Percentiles rank a stretch among this genome's conserved stretches.
phyloP scores from a whole-genome alignment of 92 coral and sea anemone genomes.

The Heteractis magnifica region DNA sequence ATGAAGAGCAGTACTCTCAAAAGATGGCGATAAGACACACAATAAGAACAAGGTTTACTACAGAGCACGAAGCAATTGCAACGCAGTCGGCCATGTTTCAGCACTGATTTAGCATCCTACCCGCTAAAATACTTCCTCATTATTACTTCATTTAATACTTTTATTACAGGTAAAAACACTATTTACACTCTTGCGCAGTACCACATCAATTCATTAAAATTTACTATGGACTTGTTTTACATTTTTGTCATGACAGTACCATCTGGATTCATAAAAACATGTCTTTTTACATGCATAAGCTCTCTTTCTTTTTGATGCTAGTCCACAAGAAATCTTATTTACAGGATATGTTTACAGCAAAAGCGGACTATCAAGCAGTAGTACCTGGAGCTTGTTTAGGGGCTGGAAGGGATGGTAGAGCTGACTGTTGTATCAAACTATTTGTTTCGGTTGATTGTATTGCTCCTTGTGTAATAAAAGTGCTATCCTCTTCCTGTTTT shows the following conservation, averaged over 20 bases:
- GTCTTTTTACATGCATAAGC: background rate
- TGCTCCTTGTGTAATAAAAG: conserved; percentile 77
- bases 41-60: too few relatives aligned
- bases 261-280: background rate
- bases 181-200: background rate
- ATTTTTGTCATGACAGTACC: background rate
- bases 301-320: background rate
- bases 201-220: background rate
- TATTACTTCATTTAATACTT: too few relatives aligned
- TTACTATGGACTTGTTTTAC: too few relatives aligned
- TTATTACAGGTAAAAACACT: background rate
- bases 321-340: background rate
- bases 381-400: conserved; percentile 7
- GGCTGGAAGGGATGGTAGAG: conserved; percentile 22
- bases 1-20: too few relatives aligned
- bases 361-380: background rate
- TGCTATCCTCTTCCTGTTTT: conserved; percentile 48
- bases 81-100: too few relatives aligned
- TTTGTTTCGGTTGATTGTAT: conserved; percentile 17
- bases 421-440: conserved; percentile 3
- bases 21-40: too few relatives aligned
- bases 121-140: too few relatives aligned
- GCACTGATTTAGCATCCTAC: too few relatives aligned
- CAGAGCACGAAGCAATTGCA: too few relatives aligned
- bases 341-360: background rate